phyloP scores from a whole-genome alignment of 2,888 invertebrate genomes.

The Agrotis puta region DNA sequence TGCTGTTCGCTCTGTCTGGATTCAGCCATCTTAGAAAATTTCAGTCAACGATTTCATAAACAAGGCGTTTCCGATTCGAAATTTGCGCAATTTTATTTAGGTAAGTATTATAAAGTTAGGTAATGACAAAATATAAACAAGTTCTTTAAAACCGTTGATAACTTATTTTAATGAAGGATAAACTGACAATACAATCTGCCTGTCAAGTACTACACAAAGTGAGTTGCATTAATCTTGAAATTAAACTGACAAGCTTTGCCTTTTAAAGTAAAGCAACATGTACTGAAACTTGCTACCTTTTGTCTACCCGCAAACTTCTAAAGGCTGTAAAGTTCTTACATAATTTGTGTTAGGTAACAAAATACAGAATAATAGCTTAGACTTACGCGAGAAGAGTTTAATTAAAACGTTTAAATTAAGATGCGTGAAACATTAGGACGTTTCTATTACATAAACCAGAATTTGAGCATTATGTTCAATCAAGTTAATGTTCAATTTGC shows the following conservation, averaged over 20 bases:
- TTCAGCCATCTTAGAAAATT: background rate
- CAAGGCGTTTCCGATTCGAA: constrained; percentile 9
- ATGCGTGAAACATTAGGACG: constrained; percentile 6
- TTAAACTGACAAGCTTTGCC: constrained; percentile 6
- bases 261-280: constrained; percentile 21
- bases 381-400: constrained; percentile 20
- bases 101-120: no score
- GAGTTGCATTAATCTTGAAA: background rate
- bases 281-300: constrained; percentile 17
- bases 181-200: background rate
- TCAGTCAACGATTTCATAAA: background rate
- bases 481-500: background rate
- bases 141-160: no score
- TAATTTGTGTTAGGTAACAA: constrained; percentile 14
- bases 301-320: constrained; percentile 8
- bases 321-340: constrained; percentile 18
- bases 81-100: background rate
- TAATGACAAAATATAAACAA: no score
- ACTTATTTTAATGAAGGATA: background rate
- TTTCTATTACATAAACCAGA: background rate
- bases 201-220: background rate
- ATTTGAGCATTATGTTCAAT: background rate
- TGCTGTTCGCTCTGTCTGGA: background rate
- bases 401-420: constrained; percentile 31
- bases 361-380: constrained; percentile 14